Evolutionary conservation across 2,797 vertebrate genomes (phyloP).

Genomic region (Pempheris klunzingeri): DNA sequence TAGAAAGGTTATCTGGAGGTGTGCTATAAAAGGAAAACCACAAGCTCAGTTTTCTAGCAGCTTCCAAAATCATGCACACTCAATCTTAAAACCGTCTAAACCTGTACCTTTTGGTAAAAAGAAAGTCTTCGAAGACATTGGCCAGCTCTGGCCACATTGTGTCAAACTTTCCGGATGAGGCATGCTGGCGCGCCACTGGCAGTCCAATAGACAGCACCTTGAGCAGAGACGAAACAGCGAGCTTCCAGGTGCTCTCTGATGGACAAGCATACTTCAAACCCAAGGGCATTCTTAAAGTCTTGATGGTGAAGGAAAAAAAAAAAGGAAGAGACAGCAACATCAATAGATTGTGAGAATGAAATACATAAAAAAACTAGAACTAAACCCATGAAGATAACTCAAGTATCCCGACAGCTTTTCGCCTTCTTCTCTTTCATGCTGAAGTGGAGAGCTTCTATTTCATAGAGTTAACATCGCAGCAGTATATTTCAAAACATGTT

Average conservation of each 20-base stretch:
- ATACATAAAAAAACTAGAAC: slow-evolving; percentile 19
- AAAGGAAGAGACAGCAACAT: background rate
- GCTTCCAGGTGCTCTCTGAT: slow-evolving; percentile 98
- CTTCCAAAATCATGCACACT: background rate
- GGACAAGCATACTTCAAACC: slow-evolving; percentile 98
- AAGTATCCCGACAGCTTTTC: background rate
- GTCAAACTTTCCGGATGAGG: slow-evolving; percentile 96
- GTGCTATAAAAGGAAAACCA: slow-evolving; percentile 82
- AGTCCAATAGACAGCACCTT: slow-evolving; percentile 96
- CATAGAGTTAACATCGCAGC: background rate
- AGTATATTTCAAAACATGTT: slow-evolving; percentile 1
- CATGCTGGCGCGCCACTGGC: slow-evolving; percentile 97
- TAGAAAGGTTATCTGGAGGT: slow-evolving; percentile 98
- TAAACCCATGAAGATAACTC: background rate
- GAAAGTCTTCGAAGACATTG: slow-evolving; percentile 96
- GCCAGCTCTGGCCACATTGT: slow-evolving; percentile 98
- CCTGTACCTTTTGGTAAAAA: slow-evolving; percentile 97
- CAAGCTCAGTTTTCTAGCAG: background rate
- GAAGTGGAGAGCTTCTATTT: background rate
- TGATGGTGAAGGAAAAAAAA: slow-evolving; percentile 13
- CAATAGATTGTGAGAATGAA: background rate
- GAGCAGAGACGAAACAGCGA: slow-evolving; percentile 95
- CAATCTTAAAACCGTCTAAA: background rate
- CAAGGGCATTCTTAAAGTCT: slow-evolving; percentile 95
- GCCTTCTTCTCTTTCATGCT: slow-evolving; percentile 8